Conservation (phyloP, 2,888 invertebrate species). For the Hydroisotoma schaefferi region DNA sequence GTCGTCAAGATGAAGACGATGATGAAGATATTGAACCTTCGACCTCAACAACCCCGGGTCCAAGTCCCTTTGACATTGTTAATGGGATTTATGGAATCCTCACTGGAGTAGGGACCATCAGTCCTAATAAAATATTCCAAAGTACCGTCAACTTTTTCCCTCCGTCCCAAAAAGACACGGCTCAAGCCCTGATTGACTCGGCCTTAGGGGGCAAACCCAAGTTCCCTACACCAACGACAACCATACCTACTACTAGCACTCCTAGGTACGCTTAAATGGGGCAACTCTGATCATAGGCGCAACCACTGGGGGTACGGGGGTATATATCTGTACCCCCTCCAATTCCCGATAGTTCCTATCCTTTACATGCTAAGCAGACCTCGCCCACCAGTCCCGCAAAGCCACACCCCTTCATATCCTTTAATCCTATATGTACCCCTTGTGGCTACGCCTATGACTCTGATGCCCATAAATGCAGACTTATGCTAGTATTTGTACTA, state of each 20-base stretch:
- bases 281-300: too few relatives aligned
- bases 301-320: too few relatives aligned
- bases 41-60: constrained; percentile 6
- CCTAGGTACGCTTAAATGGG: too few relatives aligned
- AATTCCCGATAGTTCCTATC: too few relatives aligned
- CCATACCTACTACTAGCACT: constrained; percentile 17
- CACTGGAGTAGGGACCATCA: constrained; percentile 7
- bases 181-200: constrained; percentile 23
- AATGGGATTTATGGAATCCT: constrained; percentile 14
- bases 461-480: too few relatives aligned
- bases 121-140: not conserved
- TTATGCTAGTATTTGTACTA: too few relatives aligned
- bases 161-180: constrained; percentile 21
- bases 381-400: too few relatives aligned
- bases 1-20: constrained; percentile 2
- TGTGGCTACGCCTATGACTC: too few relatives aligned
- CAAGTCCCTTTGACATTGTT: constrained; percentile 9
- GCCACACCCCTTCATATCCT: too few relatives aligned
- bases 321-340: too few relatives aligned
- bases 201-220: constrained; percentile 17
- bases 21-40: constrained; percentile 4
- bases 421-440: too few relatives aligned
- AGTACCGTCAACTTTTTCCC: constrained; percentile 30
- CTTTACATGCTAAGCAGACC: too few relatives aligned
- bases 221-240: constrained; percentile 22